Evolutionary conservation across 1,140 invertebrate species (phyloP).

Genomic region (Hermetia illucens): DNA sequence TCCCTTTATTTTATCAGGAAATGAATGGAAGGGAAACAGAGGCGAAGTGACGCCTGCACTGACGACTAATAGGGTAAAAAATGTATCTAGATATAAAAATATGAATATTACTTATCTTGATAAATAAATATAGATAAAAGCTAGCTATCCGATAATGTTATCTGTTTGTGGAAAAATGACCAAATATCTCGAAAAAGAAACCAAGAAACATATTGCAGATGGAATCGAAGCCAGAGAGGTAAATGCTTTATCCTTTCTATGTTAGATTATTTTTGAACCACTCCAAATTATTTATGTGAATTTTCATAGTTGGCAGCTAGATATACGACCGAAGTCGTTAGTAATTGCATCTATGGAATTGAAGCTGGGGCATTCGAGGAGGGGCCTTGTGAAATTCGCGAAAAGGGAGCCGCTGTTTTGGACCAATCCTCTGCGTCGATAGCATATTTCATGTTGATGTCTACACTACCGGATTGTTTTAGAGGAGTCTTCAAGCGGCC

Average conservation of each 20-base stretch:
- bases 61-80: constrained; percentile 20
- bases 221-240: no score
- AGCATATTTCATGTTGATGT: constrained; percentile 9
- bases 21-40: constrained; percentile 36
- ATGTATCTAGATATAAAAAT: no score
- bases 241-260: no score
- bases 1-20: no score
- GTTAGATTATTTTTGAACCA: no score
- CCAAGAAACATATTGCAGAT: no score
- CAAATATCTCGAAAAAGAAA: no score
- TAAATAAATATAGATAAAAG: no score
- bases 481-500: constrained; percentile 11
- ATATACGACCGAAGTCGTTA: constrained; percentile 32
- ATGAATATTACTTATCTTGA: no score
- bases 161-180: no score
- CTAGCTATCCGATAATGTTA: no score
- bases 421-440: constrained; percentile 9
- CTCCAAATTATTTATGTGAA: no score
- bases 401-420: constrained; percentile 12
- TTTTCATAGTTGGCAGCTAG: constrained; percentile 10
- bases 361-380: constrained; percentile 19
- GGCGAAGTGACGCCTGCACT: constrained; percentile 34
- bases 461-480: constrained; percentile 13
- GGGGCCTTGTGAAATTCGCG: constrained; percentile 10
- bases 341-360: constrained; percentile 33